Evolutionary conservation across 2,888 invertebrate species (phyloP), one percentile per base, ranked within the genome.

Genomic region (Phytoseiulus persimilis): DNA sequence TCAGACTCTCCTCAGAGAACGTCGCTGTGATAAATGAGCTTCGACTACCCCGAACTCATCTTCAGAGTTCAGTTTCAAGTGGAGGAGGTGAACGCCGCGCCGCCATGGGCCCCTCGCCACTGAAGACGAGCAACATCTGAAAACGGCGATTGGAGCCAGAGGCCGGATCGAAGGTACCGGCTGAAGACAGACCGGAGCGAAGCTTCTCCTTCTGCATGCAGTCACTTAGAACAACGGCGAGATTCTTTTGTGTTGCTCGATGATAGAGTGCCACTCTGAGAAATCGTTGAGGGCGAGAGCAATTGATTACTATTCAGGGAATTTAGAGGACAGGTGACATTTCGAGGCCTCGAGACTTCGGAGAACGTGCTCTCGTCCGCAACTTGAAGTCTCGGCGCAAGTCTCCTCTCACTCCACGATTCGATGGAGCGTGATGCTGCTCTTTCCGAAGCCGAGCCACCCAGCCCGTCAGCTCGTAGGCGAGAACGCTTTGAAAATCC

Each of bases 221-320:
- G 65, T 65, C 65, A 65, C 65, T 65, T 65, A 65, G 65, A 65
- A 65, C 65, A 65, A 65, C 65, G 65, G 65, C 65, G 65, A 65
- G 65, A 65, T 65, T 65, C 65, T 65, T 65, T 65, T 65, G 65
- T 65, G 65, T 65, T 11, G 23, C 65, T 65, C 28, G 65, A 65
- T 65, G 65, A 65, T 65, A 23, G 65, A 65, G 65, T 65, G 65
- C 65, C 65, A 65, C 65, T 65, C 65, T 65, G 18, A 65, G 65
- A 28, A 65, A 65, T 65, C 65, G 65, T 23, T 65, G 65, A 65
- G 65, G 18, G 65, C 65, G 65, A 65, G 65, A 65, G 65, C 14
- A 23, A 65, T 65, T 65, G 65, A 65, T 65, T 6, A 65, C 65
- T 65, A 28, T 65, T 65, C 65, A 65, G 65, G 65, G 65, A 65